Conservation (phyloP, 2,888 invertebrate genomes). For the Coecobrya sp. region DNA sequence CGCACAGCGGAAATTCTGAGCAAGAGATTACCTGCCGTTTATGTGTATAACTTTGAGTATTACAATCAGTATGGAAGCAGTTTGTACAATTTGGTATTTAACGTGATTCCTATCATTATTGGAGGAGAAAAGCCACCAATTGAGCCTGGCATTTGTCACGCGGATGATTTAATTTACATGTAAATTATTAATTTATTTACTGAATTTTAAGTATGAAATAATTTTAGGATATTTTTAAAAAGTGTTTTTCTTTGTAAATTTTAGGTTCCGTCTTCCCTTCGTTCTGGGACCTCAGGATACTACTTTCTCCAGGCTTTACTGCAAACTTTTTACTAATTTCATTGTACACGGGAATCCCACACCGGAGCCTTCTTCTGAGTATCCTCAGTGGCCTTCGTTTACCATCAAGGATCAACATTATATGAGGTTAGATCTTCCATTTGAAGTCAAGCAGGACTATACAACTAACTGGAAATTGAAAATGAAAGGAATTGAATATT, state of each 20-base stretch:
- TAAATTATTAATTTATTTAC: too few species aligned
- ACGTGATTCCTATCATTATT: slow-evolving; percentile 64
- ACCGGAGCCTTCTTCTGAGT: background rate
- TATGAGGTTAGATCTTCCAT: background rate
- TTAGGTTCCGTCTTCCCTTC: background rate
- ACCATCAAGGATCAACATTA: background rate
- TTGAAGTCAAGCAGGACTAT: background rate
- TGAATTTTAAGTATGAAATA: too few species aligned
- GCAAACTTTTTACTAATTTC: background rate
- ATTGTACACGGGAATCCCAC: background rate
- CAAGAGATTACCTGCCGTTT: slow-evolving; percentile 70
- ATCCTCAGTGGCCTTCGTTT: background rate
- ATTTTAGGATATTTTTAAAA: too few species aligned
- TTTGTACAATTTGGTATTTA: slow-evolving; percentile 53
- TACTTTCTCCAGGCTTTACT: background rate
- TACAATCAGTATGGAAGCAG: slow-evolving; percentile 31
- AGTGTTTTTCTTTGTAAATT: too few species aligned
- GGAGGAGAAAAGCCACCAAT: slow-evolving; percentile 79
- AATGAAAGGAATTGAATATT: background rate
- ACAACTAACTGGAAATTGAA: background rate
- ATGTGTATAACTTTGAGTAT: slow-evolving; percentile 84
- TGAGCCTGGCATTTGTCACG: slow-evolving; percentile 80
- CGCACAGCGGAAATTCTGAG: slow-evolving; percentile 83
- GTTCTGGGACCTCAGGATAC: background rate
- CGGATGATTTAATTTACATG: slow-evolving; percentile 84